A percentile compares a stretch with the other conserved stretches of the same genome.
phyloP scores from a whole-genome alignment of 2,113 vertebrate genomes.

The Brienomyrus brachyistius region DNA sequence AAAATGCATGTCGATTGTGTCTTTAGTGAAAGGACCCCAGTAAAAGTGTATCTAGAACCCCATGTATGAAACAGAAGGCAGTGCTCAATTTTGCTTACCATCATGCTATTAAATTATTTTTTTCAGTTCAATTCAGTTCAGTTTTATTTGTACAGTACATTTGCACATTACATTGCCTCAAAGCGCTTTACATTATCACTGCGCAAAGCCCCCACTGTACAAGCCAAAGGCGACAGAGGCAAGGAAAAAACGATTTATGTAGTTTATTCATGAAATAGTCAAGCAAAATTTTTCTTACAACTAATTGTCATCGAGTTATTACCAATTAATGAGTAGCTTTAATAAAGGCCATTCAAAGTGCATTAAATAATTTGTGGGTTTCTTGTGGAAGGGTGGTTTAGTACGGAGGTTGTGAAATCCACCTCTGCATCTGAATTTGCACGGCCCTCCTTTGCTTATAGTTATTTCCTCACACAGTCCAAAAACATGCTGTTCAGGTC shows the following conservation, averaged over 20 bases:
- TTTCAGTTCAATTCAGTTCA: too few relatives aligned
- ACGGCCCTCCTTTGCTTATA: not conserved
- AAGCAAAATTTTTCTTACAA: not conserved
- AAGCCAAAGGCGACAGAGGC: too few relatives aligned
- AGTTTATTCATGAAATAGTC: not conserved
- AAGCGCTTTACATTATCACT: too few relatives aligned
- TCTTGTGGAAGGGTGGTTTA: not conserved
- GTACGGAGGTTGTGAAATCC: not conserved
- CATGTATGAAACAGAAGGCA: not conserved
- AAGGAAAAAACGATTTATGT: not conserved
- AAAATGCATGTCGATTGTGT: not conserved
- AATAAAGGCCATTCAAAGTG: not conserved
- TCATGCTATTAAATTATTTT: not conserved
- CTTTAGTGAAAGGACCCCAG: not conserved
- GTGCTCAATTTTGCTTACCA: not conserved
- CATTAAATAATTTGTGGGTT: not conserved
- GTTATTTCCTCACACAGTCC: not conserved
- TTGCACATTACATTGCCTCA: too few relatives aligned
- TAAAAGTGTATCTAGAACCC: not conserved
- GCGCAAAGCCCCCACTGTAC: too few relatives aligned
- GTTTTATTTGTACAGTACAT: too few relatives aligned
- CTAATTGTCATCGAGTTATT: not conserved
- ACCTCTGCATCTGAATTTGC: not conserved
- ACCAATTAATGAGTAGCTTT: not conserved
- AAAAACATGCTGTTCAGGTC: not conserved